Conservation (phyloP, 1,140 invertebrate genomes). For the Uloborus diversus region DNA sequence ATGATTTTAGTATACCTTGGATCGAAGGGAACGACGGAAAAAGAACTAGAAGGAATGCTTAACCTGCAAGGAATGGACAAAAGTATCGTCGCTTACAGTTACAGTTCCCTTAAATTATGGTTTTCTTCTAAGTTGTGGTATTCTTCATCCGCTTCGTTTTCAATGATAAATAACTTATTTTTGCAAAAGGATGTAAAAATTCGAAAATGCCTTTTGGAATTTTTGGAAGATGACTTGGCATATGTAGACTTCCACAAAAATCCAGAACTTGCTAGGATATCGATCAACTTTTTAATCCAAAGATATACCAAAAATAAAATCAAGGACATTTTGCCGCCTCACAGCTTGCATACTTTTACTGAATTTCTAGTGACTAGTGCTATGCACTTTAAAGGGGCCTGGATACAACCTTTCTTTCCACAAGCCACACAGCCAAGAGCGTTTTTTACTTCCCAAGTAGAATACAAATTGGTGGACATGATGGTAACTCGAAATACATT, state of each 20-base stretch:
- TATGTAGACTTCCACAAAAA: slow-evolving; percentile 31
- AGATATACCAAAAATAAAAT: slow-evolving; percentile 77
- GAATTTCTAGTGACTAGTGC: slow-evolving; percentile 67
- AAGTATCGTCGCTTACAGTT: slow-evolving; percentile 35
- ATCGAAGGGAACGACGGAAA: slow-evolving; percentile 61
- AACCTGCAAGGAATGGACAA: slow-evolving; percentile 55
- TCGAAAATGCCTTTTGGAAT: slow-evolving; percentile 7
- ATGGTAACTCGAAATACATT: slow-evolving; percentile 60
- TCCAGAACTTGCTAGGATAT: slow-evolving; percentile 60
- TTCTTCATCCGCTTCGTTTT: slow-evolving; percentile 70
- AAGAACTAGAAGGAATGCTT: slow-evolving; percentile 59
- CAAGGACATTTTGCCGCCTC: slow-evolving; percentile 67
- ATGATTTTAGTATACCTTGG: slow-evolving; percentile 61
- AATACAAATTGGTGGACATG: slow-evolving; percentile 57
- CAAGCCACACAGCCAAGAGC: slow-evolving; percentile 53
- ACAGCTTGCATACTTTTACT: slow-evolving; percentile 59
- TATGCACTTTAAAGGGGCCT: slow-evolving; percentile 64
- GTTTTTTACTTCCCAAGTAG: slow-evolving; percentile 62
- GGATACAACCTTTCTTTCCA: slow-evolving; percentile 66
- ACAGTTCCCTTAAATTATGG: slow-evolving; percentile 15
- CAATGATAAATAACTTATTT: slow-evolving; percentile 60
- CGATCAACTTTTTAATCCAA: slow-evolving; percentile 78
- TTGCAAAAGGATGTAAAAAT: slow-evolving; percentile 32
- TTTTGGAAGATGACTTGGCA: slow-evolving; percentile 26
- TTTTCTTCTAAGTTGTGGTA: slow-evolving; percentile 34